Evolutionary conservation across 2,113 vertebrate species (phyloP), one percentile per base, ranked within the genome.

Genomic region (Arothron firmamentum): DNA sequence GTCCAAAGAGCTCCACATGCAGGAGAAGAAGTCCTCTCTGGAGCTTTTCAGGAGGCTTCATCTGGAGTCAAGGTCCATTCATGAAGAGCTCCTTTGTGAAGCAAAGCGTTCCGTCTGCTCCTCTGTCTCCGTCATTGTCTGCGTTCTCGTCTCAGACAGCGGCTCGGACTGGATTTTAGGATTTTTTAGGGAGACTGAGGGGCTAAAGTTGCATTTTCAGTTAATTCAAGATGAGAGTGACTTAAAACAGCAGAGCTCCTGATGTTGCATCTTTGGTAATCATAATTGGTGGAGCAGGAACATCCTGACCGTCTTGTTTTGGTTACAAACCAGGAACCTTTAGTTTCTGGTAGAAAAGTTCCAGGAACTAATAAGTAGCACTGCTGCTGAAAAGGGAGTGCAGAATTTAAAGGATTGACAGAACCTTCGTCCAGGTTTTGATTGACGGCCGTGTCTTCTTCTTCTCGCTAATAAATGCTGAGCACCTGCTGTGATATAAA

Each of bases 1-100:
- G 79, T 79, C 75, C 77, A 79, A 58, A 70, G 61, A 69, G 68
- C 64, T 68, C 38, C 41, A 11, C 62, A 72, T 52, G 56, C 28
- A 17, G 0, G 48, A 28, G 34, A 42, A 20, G 51, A 28, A 25
- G 50, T 10, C 12, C 11, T 14, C 21, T 6, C 6, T 25, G 17
- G n/a, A 41, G 60, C 59, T 45, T 43, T 25, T 45, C 58, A 23
- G 34, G 19, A 25, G 45, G 34, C 70, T 52, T 71, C 23, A 57
- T 58, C 60, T 55, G 59, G 1, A 51, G 56, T 57, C 28, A 46
- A 70, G 56, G 67, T 67, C 70, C 67, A 72, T 60, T 59, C 52
- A 65, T 51, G 51, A 74, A 38, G 65, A 66, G 63, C 45, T 13
- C 47, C 55, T 62, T 62, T 28, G 52, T 49, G 13, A 69, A 31